Evolutionary conservation across 2,888 invertebrate species (phyloP), one percentile per base, ranked within the genome.

Genomic region (Cyrtodaria siliqua): DNA sequence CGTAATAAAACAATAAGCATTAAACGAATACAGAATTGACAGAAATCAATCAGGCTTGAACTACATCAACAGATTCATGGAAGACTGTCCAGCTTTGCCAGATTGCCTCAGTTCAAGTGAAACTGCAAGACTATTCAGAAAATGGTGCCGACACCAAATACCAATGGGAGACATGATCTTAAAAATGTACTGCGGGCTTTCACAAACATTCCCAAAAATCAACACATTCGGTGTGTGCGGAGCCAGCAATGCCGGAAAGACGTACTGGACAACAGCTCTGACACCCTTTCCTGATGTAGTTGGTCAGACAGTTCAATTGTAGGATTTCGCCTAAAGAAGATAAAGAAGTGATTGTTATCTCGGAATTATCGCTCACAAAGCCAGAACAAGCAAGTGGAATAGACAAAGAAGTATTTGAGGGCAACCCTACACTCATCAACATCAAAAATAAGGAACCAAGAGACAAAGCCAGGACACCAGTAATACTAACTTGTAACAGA

Each of bases 351-450:
- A 68, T 68, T 4, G 6, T n/a, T 16, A 44, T 68, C 12, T 60
- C 52, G 1, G 68, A 68, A 60, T 18, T 33, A 3, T 49, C 52
- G 1, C 2, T 68, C 12, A 12, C 29, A 8, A 68, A 52, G 27
- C 24, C 29, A 16, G 68, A 68, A 6, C n/a, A n/a, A n/a, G n/a
- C 60, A 60, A 20, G 26, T 68, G 27, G 68, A 68, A 26, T 18
- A 23, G 20, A 44, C 16, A 68, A 68, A 24, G 52, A 60, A 27
- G 23, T 68, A 1, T 16, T 20, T 24, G 60, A 68, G n/a, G 68
- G 68, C 3, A n/a, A 33, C 42, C 18, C 42, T n/a, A 42, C 29
- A 24, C 16, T 8, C 1, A 60, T 68, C 18, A 68, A 68, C 40
- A 18, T 60, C 2, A 68, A 68, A 44, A 60, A 60, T 29, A 52